Conservation (phyloP, 1,140 invertebrate species). For the Limonius californicus region DNA sequence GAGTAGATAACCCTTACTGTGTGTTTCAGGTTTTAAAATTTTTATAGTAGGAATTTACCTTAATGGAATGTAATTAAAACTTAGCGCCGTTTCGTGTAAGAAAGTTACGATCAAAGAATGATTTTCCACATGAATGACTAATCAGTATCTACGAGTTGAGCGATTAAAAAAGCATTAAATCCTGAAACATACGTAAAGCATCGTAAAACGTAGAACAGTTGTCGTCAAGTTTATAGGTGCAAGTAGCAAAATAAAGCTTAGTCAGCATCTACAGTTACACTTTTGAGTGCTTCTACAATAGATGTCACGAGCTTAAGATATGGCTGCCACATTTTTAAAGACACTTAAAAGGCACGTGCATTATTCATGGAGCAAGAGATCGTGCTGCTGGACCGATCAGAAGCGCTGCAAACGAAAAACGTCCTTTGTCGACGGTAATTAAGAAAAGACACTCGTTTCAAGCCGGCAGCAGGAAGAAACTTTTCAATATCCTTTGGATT, state of each 20-base stretch:
- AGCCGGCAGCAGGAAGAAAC: background rate
- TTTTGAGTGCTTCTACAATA: constrained; percentile 22
- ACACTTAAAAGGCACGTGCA: constrained; percentile 4
- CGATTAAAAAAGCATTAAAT: background rate
- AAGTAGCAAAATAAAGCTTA: background rate
- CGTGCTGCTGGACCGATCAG: background rate
- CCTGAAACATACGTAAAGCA: background rate
- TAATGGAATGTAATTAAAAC: too few relatives aligned
- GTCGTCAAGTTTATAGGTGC: background rate
- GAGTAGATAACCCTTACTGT: too few relatives aligned
- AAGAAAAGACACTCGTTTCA: constrained; percentile 5
- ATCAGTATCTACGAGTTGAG: too few relatives aligned
- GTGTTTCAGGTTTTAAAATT: too few relatives aligned
- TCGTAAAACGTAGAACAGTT: constrained; percentile 1
- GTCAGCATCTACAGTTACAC: background rate
- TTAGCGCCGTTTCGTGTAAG: too few relatives aligned
- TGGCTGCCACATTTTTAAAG: constrained; percentile 21
- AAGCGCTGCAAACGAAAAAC: constrained; percentile 7
- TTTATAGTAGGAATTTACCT: too few relatives aligned
- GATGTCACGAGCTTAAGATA: constrained; percentile 25
- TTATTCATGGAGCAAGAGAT: constrained; percentile 9
- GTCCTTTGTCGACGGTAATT: constrained; percentile 2
- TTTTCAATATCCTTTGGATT: constrained; percentile 8
- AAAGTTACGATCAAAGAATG: too few relatives aligned
- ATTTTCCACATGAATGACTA: too few relatives aligned